Percentiles rank a stretch among this genome's conserved stretches.
These are phyloP conservation scores for Melipona quadrifasciata DNA, from an alignment of 1,140 invertebrate species.

Conservation along the genomic window DNA sequence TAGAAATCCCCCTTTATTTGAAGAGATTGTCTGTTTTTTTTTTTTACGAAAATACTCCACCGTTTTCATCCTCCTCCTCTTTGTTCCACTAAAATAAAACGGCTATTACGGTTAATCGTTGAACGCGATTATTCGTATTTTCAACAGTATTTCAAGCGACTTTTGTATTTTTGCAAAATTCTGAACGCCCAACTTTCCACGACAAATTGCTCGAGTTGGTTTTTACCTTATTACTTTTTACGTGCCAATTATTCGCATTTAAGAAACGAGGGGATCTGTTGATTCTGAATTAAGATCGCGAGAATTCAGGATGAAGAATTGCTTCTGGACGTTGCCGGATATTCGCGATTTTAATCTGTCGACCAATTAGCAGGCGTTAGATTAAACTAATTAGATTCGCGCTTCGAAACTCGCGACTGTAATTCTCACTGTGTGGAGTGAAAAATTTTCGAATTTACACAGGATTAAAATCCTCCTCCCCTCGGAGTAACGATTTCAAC, in stretches of 20 bases:
- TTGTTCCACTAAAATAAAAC: too few species aligned
- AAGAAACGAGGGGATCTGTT: neutral
- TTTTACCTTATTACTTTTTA: neutral
- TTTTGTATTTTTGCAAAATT: neutral
- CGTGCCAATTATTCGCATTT: neutral
- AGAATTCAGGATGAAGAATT: neutral
- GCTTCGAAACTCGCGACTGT: neutral
- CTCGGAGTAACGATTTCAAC: neutral
- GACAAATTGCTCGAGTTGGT: neutral
- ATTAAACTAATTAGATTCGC: conserved; percentile 20
- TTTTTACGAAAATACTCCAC: too few species aligned
- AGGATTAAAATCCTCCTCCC: neutral
- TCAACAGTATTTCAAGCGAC: too few species aligned
- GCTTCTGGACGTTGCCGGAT: neutral
- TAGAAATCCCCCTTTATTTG: too few species aligned
- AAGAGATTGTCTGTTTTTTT: too few species aligned
- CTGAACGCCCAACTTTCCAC: neutral
- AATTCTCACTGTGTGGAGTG: neutral
- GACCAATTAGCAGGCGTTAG: conserved; percentile 11
- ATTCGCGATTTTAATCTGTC: conserved; percentile 2
- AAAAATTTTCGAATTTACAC: neutral
- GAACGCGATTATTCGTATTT: too few species aligned
- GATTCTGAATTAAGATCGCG: conserved; percentile 7
- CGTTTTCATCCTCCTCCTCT: too few species aligned
- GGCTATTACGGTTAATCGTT: too few species aligned